These are phyloP conservation scores for Melanerpes aurifrons DNA, from an alignment of 2,113 vertebrate genomes.

Conservation along the genomic window DNA sequence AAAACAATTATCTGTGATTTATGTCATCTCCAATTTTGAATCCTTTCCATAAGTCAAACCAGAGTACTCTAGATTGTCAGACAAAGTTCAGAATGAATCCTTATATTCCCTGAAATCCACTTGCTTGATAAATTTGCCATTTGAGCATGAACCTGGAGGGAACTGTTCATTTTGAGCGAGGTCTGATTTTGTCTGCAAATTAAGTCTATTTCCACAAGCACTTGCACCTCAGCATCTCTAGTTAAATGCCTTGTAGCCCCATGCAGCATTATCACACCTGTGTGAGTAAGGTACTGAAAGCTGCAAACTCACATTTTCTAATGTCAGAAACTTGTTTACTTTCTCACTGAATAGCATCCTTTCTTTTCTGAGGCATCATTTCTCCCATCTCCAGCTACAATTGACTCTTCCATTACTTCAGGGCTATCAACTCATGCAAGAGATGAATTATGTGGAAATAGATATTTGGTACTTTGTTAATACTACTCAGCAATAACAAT, in stretches of 20 bases:
- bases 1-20: not conserved
- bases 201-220: not conserved
- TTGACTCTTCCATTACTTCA: not conserved
- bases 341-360: conserved; percentile 1
- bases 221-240: not conserved
- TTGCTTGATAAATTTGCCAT: not conserved
- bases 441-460: conserved; percentile 2
- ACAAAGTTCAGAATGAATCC: not conserved
- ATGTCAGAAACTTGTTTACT: conserved; percentile 18
- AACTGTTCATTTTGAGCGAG: not conserved
- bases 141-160: not conserved
- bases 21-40: not conserved
- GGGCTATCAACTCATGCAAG: not conserved
- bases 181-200: not conserved
- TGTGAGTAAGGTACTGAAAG: not conserved
- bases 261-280: not conserved
- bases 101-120: not conserved
- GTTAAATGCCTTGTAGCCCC: not conserved
- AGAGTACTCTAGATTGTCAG: not conserved
- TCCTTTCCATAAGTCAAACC: not conserved
- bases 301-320: not conserved
- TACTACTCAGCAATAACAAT: conserved; percentile 1
- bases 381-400: not conserved
- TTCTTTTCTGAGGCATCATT: not conserved
- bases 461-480: not conserved